phyloP scores from a whole-genome alignment of 2,113 vertebrate species.

The Thamnophis sirtalis region DNA sequence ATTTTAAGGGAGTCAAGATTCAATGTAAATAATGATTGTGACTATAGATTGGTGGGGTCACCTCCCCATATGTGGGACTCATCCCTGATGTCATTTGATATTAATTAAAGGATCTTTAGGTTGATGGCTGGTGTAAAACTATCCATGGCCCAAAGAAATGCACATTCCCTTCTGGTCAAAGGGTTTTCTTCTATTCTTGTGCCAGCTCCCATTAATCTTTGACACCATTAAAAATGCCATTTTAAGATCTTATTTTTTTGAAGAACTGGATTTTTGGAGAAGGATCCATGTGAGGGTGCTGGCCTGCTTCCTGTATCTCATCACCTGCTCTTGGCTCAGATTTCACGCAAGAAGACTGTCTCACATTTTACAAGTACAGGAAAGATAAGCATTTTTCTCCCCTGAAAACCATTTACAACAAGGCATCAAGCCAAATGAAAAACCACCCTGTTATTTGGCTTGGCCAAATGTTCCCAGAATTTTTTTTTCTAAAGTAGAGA shows the following conservation, averaged over 20 bases:
- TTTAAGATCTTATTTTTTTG: background rate
- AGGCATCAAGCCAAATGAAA: background rate
- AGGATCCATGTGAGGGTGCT: background rate
- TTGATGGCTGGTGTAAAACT: background rate
- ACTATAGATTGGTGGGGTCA: too few species aligned
- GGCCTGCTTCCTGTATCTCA: background rate
- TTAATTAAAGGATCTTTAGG: background rate
- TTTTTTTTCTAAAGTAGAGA: background rate
- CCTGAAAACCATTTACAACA: background rate
- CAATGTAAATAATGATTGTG: too few species aligned
- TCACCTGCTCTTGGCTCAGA: background rate
- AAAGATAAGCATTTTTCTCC: background rate
- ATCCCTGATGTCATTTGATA: background rate
- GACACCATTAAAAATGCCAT: background rate
- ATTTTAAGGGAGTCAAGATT: background rate
- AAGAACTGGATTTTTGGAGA: background rate
- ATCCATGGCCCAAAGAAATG: background rate
- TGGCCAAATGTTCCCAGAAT: background rate
- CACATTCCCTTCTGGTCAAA: background rate
- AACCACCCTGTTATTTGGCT: background rate
- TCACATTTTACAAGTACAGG: background rate
- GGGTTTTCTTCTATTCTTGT: background rate
- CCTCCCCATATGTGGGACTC: background rate
- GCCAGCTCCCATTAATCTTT: background rate
- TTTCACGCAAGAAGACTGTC: background rate